Base-by-base conservation (phyloP, 2,113 vertebrate genomes). In the Oostethus manadensis region DNA sequence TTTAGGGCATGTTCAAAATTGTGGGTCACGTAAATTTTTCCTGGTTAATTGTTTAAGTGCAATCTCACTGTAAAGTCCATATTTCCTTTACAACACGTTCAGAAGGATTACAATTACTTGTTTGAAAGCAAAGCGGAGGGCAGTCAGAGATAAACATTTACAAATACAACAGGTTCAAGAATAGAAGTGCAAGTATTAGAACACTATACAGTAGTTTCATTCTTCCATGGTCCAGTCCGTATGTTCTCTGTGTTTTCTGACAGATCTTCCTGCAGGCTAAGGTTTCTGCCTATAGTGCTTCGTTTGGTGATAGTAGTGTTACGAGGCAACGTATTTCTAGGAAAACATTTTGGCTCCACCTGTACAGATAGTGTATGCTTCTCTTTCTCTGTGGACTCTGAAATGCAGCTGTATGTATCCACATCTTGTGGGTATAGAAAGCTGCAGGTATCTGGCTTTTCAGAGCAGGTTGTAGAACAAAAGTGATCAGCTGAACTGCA, bases 171-270 rank as follows among this genome's bases (percentile, higher is more conserved):
- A 66, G 60, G 22, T 35, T 16, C 70, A 45, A 65, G 61, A 67
- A 60, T 79, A 45, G 2, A 64, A 44, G 15, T 58, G 56, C 21
- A 69, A 70, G 45, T 6, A 21, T 38, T 47, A 33, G 49, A 68
- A 71, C 64, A 81, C 89, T 96, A 99, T 87, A 99, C 96, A 7
- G 94, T 95, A 72, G 96, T 99, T 91, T 99, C 96, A 20, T 98
- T 98, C 80, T 86, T 97, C 96, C 96, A 98, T 57, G 93, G 96
- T 44, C 96, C 96, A 3, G 96, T 99, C 80, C 95, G 92, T 85
- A 98, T 94, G 83, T 93, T 99, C 80, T 93, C 93, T 9, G 92
- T 92, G 73, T 84, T 78, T 58, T 94, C 92, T 1, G 93, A 91
- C 50, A 90, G 84, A 35, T 91, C 91, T 78, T 95, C 93, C 35